A percentile compares a stretch with the other conserved stretches of the same genome.
Evolutionary conservation across 2,797 vertebrate genomes (phyloP).

Genomic region (Lutjanus campechanus): DNA sequence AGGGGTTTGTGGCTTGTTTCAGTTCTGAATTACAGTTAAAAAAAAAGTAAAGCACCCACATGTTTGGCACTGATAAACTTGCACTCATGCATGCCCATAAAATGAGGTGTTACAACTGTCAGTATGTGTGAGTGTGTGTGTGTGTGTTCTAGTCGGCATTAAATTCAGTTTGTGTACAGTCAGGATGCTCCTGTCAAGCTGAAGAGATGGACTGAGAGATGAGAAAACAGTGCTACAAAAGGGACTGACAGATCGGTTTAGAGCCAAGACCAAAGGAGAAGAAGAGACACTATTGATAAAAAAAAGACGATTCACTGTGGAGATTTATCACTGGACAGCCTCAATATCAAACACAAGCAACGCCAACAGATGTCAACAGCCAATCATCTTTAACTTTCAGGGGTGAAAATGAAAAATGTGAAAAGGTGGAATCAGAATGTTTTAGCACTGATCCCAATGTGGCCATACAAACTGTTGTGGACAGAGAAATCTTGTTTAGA

Average conservation of each 20-base stretch:
- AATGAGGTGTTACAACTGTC: conserved; percentile 31
- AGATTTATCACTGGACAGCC: conserved; percentile 19
- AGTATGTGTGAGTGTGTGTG: conserved; percentile 14
- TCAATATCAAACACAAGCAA: conserved; percentile 34
- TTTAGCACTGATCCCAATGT: conserved; percentile 19
- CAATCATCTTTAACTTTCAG: conserved; percentile 28
- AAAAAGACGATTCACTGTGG: conserved; percentile 21
- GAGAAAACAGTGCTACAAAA: conserved; percentile 47
- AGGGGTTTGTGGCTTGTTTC: conserved; percentile 40
- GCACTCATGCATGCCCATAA: conserved; percentile 34
- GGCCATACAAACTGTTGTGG: conserved; percentile 30
- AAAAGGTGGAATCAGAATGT: conserved; percentile 7
- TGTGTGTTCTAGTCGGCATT: not conserved
- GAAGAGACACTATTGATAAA: conserved; percentile 1
- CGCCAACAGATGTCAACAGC: conserved; percentile 12
- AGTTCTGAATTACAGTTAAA: conserved; percentile 68
- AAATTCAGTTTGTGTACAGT: not conserved
- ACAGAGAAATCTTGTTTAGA: conserved; percentile 40
- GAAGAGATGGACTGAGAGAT: conserved; percentile 31
- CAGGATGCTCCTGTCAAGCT: conserved; percentile 25
- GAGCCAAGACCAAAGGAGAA: conserved; percentile 28
- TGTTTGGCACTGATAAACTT: conserved; percentile 59
- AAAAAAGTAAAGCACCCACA: conserved; percentile 78
- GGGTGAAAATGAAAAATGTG: conserved; percentile 12
- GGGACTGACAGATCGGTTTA: conserved; percentile 20